Conservation (phyloP, 2,113 vertebrate species). For the Psettodes erumei region DNA sequence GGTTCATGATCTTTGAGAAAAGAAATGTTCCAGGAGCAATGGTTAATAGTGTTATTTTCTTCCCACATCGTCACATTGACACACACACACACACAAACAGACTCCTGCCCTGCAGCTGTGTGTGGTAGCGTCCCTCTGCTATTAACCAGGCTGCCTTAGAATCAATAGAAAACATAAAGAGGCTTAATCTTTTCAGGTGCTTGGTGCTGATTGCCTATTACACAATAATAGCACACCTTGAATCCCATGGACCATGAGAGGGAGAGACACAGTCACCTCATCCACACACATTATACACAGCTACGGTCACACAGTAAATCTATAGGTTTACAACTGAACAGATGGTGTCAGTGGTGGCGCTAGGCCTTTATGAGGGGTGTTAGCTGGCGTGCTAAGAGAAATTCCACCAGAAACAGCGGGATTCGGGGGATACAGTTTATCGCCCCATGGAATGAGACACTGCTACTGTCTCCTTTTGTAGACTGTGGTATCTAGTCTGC, state of each 20-base stretch:
- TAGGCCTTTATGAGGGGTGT: constrained; percentile 64
- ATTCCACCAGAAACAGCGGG: constrained; percentile 59
- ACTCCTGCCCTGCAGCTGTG: constrained; percentile 72
- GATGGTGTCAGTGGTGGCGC: constrained; percentile 56
- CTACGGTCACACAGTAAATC: constrained; percentile 68
- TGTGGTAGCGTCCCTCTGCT: constrained; percentile 72
- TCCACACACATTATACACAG: constrained; percentile 46
- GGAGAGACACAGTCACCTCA: constrained; percentile 56
- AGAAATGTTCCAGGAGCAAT: constrained; percentile 77
- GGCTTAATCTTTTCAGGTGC: constrained; percentile 82
- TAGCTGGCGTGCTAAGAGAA: constrained; percentile 55
- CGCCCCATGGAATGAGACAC: constrained; percentile 45
- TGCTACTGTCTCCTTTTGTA: constrained; percentile 45
- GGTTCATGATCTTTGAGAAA: constrained; percentile 79
- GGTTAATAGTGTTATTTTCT: constrained; percentile 80
- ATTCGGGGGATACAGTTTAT: constrained; percentile 62
- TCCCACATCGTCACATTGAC: constrained; percentile 37
- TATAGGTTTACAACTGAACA: constrained; percentile 67
- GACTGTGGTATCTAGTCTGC: constrained; percentile 29
- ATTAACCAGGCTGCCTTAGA: constrained; percentile 79
- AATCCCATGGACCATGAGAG: constrained; percentile 66
- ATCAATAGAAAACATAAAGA: constrained; percentile 84
- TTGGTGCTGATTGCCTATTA: constrained; percentile 83
- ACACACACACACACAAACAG: constrained; percentile 34
- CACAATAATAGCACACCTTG: constrained; percentile 82